Base-by-base conservation (phyloP, 2,888 invertebrate species). In the Cataglyphis rosenhaueri region DNA sequence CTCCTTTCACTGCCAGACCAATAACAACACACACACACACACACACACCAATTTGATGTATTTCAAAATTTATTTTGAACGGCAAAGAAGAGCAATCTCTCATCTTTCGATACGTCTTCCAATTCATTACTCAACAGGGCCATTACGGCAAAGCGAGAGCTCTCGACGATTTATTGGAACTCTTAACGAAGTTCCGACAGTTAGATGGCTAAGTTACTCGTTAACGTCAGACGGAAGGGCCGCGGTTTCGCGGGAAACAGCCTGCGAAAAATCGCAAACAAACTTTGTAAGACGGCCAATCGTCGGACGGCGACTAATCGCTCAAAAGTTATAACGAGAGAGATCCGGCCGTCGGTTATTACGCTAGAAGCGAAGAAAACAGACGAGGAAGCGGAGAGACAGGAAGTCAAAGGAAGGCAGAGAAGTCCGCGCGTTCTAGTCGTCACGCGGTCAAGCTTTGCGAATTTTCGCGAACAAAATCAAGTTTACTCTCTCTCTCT, bases 401-500 rank as follows among this genome's bases (percentile, higher is more conserved):
- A 59, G 76, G 68, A 64, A 71, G 35, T 8, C 21, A n/a, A 68
- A 57, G n/a, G 32, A n/a, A 55, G n/a, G 44, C 35, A 41, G 41
- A 41, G 41, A 29, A 64, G 35, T 48, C 64, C 21, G 52, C 55
- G 38, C 35, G 32, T 6, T 32, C 32, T 59, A 66, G 75, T 86
- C 79, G 76, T 86, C 76, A 84, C 76, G 64, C 81, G 87, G 82
- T 87, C 57, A 55, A 79, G 84, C 76, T 87, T 74, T 59, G 64
- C 78, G 64, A 83, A 81, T 84, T 87, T 84, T 87, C 76, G 35
- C 68, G 21, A 81, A 83, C 64, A 78, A 83, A 87, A 87, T 83
- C 64, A 57, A 87, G 87, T 87, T 87, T 87, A 87, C 65, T 35
- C 35, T 35, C 35, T 35, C 32, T 32, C 32, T 32, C 32, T 44